Conservation (phyloP, 2,888 invertebrate genomes). For the Agrilus cyanescens region DNA sequence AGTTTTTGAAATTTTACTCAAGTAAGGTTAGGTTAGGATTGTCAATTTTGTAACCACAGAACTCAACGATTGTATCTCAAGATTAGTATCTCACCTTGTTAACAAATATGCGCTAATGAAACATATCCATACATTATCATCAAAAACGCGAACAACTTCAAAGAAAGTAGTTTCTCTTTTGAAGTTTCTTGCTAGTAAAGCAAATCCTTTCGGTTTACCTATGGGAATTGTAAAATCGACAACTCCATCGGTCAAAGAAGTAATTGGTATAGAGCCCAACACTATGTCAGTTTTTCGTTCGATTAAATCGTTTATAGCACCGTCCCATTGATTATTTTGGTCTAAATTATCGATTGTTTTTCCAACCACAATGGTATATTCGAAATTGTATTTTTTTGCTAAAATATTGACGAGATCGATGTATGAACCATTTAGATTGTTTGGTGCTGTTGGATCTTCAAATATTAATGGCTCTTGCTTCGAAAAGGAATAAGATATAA, state of each 20-base stretch:
- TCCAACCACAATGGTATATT: constrained; percentile 80
- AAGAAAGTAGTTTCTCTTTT: constrained; percentile 84
- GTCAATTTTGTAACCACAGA: too few species aligned
- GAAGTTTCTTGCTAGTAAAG: constrained; percentile 88
- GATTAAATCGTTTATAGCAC: constrained; percentile 44
- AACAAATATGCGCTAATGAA: constrained; percentile 91
- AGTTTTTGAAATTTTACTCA: too few species aligned
- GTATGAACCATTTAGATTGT: constrained; percentile 77
- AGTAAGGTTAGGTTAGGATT: too few species aligned
- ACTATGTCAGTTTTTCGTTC: constrained; percentile 86
- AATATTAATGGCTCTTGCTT: constrained; percentile 79
- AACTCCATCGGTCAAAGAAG: constrained; percentile 94
- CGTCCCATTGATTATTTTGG: constrained; percentile 61
- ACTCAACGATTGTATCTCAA: background rate
- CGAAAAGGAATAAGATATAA: constrained; percentile 18
- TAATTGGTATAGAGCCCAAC: constrained; percentile 85
- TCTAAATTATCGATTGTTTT: constrained; percentile 82
- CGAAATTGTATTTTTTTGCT: constrained; percentile 71
- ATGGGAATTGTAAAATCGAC: constrained; percentile 98
- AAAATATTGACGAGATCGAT: constrained; percentile 88
- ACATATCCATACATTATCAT: constrained; percentile 93
- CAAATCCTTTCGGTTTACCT: constrained; percentile 94
- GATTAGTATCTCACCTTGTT: constrained; percentile 51
- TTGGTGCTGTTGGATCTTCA: constrained; percentile 50
- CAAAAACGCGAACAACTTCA: constrained; percentile 91